Conservation (phyloP, 2,888 invertebrate species). For the Chrysotoxum bicinctum region DNA sequence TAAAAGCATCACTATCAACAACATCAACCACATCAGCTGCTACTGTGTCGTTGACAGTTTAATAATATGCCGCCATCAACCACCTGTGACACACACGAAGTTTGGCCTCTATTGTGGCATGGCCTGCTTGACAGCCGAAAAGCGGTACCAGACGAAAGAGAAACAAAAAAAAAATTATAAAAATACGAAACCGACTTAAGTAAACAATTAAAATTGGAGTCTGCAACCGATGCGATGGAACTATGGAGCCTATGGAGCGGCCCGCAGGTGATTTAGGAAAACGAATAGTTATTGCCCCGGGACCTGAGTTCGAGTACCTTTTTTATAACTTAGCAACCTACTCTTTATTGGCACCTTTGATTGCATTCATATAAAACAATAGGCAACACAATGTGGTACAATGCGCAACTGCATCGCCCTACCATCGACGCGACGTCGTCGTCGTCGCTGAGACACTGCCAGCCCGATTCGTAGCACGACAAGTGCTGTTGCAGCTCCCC, state of each 20-base stretch:
- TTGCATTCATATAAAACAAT: conserved; percentile 61
- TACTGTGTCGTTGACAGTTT: conserved; percentile 60
- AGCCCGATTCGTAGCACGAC: conserved; percentile 59
- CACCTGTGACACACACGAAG: conserved; percentile 61
- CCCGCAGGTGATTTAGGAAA: conserved; percentile 23
- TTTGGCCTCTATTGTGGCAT: neutral
- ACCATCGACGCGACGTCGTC: neutral
- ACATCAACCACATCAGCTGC: conserved; percentile 49
- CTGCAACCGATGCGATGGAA: neutral
- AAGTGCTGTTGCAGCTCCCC: conserved; percentile 56
- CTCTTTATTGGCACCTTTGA: conserved; percentile 67
- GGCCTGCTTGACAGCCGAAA: conserved; percentile 28
- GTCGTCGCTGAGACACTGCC: neutral
- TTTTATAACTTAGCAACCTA: neutral
- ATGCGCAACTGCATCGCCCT: conserved; percentile 19
- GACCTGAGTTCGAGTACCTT: conserved; percentile 29
- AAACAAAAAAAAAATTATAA: conserved; percentile 1
- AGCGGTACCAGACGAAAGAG: neutral
- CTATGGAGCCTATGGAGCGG: conserved; percentile 27
- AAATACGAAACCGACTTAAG: conserved; percentile 36
- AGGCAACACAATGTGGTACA: conserved; percentile 44
- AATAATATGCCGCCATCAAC: conserved; percentile 59
- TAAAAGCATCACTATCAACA: conserved; percentile 65
- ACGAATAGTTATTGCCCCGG: conserved; percentile 33
- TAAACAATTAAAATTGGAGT: conserved; percentile 69